Evolutionary conservation across 1,140 invertebrate genomes (phyloP).

Genomic region (Psilanteris sp.): DNA sequence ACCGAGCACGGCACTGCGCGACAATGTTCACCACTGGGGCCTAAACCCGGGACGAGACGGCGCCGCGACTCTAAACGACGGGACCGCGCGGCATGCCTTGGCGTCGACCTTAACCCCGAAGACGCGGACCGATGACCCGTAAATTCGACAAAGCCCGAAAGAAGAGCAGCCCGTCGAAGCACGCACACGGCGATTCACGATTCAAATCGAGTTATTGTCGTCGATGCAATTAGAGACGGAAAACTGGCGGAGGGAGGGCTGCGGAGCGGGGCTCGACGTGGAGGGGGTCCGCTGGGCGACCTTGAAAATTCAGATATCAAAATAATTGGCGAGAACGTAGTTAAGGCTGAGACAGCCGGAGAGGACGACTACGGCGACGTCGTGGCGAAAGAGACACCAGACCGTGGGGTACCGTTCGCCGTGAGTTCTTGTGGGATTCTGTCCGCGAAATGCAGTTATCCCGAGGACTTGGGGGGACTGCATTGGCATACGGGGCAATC

Average conservation of each 20-base stretch:
- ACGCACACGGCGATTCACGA: constrained; percentile 67
- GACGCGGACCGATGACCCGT: constrained; percentile 54
- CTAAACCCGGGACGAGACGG: too few species aligned
- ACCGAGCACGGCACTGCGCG: too few species aligned
- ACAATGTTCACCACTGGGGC: too few species aligned
- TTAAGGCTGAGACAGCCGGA: constrained; percentile 56
- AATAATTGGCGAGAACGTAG: constrained; percentile 70
- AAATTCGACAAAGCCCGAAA: constrained; percentile 33
- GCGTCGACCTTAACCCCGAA: constrained; percentile 51
- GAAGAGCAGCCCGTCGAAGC: constrained; percentile 17
- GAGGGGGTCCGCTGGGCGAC: constrained; percentile 42
- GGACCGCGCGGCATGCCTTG: constrained; percentile 4
- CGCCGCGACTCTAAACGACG: too few species aligned
- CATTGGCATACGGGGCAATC: constrained; percentile 49
- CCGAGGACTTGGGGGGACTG: constrained; percentile 69
- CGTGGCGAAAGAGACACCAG: constrained; percentile 49
- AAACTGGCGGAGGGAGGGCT: constrained; percentile 21
- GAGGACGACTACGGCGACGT: constrained; percentile 43
- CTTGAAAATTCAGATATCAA: constrained; percentile 76
- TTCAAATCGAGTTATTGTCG: constrained; percentile 75
- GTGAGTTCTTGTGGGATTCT: constrained; percentile 80
- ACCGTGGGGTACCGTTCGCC: constrained; percentile 73
- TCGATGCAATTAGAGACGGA: constrained; percentile 72
- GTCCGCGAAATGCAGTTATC: constrained; percentile 79
- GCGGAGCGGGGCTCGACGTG: constrained; percentile 10